Evolutionary conservation across 2,113 vertebrate genomes (phyloP), one percentile per base, ranked within the genome.

Genomic region (Puntigrus tetrazona): DNA sequence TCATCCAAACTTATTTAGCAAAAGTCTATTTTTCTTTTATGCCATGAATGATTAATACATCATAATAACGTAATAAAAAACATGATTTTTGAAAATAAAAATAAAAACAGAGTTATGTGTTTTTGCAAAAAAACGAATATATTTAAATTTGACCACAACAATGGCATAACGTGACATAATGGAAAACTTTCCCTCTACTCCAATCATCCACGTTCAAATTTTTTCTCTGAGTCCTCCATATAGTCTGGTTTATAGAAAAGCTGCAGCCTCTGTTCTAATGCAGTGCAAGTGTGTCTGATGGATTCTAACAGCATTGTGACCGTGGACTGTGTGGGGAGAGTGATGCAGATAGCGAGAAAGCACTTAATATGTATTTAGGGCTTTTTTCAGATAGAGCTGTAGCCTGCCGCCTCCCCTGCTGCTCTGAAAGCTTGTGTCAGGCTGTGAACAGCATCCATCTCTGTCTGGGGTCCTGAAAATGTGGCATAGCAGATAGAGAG

Each of bases 351-450:
- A 69, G 45, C 11, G 63, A 83, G 84, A 47, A 43, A 76, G 45
- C 67, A 77, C 79, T 83, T 82, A 83, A 57, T 85, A 63, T 83
- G 79, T 85, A 76, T 82, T 82, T 77, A 73, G 83, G 86, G 74
- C 67, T 59, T 31, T 59, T 69, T 57, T 36, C 52, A 84, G 45
- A 84, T 52, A 14, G 59, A 65, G 83, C 76, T 77, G 79, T 83
- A 55, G 74, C 27, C 25, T 55, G 29, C 70, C 78, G 45, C 63
- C 34, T 87, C 80, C 80, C 83, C 79, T 65, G 73, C 63, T 50
- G 73, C 61, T 57, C 29, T 72, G 73, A 34, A 57, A 70, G 70
- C 55, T 75, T 27, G 52, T 82, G 36, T 78, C 86, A 36, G 78
- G 13, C 83, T 55, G 67, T 31, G 57, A 82, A 78, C 86, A 67